These are phyloP conservation scores for Anableps anableps DNA, from an alignment of 2,797 vertebrate species.

Conservation along the genomic window DNA sequence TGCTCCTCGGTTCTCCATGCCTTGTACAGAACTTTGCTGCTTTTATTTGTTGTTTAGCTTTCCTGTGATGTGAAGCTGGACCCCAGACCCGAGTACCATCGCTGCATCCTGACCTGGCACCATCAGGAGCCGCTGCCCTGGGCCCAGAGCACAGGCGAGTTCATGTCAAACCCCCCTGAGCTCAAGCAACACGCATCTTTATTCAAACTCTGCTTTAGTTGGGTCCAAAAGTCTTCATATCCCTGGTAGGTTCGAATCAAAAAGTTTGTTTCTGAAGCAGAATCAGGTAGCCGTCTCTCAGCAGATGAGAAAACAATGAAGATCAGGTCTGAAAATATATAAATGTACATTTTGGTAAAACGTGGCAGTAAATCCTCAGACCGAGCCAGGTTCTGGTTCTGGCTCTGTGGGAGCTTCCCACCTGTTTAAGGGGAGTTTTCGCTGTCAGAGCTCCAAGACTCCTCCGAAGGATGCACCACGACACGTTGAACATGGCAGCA, in stretches of 20 bases:
- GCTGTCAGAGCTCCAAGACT: too few relatives aligned
- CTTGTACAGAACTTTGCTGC: too few relatives aligned
- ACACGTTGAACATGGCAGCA: too few relatives aligned
- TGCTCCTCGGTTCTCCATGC: too few relatives aligned
- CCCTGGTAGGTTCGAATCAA: background rate
- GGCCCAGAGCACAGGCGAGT: constrained; percentile 96
- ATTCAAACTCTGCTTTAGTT: too few relatives aligned
- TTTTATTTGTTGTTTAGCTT: constrained; percentile 78
- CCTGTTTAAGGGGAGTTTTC: background rate
- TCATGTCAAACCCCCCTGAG: background rate
- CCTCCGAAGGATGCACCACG: too few relatives aligned
- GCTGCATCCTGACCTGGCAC: constrained; percentile 98
- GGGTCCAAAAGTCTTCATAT: background rate
- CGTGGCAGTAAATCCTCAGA: background rate
- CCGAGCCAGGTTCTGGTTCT: background rate
- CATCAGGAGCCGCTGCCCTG: constrained; percentile 98
- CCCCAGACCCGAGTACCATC: constrained; percentile 96
- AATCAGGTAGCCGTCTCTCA: background rate
- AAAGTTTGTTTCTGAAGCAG: background rate
- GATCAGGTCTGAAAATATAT: too few relatives aligned
- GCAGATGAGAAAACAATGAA: too few relatives aligned
- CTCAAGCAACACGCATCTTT: too few relatives aligned
- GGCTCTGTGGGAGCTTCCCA: background rate
- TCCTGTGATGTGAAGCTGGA: constrained; percentile 98
- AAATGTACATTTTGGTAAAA: background rate